Base-by-base conservation (phyloP, 2,797 vertebrate genomes). In the Phataginus tetradactyla region DNA sequence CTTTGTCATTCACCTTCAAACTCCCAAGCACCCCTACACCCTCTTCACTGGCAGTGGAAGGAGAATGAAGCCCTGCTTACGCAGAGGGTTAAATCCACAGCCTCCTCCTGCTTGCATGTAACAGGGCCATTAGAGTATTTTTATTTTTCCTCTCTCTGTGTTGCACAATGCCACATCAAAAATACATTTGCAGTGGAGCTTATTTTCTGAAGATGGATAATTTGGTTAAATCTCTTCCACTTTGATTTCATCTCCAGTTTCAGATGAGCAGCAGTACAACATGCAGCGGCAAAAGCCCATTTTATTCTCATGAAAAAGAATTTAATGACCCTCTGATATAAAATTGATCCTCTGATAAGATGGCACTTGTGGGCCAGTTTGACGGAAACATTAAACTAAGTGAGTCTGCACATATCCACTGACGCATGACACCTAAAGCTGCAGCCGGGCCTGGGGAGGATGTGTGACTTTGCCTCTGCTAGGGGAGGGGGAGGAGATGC, bases 161-260 rank as follows among this genome's bases (percentile, higher is more conserved):
- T 90, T 86, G 68, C 68, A 96, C 91, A 95, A 96, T 94, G 85
- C 94, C 95, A 97, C 95, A 97, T 98, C 97, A 97, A 96, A 97
- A 97, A 94, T 90, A 96, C 97, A 98, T 98, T 98, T 98, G 91
- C 97, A 91, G 92, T 59, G 57, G 68, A 90, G n/a, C 97, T 74
- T 71, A 98, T 94, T 93, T 97, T 97, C 97, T 90, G 96, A 91
- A 97, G 97, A 97, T 85, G 79, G 97, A 98, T 97, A 95, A 97
- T 95, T 97, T 89, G 97, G 97, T 98, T 98, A 98, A 98, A 98
- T 98, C 98, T 97, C 97, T 97, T 88, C 95, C 97, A 98, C 98
- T 97, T 89, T 55, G 64, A 96, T 98, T 98, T 96, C 91, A 96
- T 71, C 95, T 97, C 96, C 53, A 71, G 37, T 89, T 94, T 98